Conservation (phyloP, 2,888 invertebrate genomes). For the Protula sp. region DNA sequence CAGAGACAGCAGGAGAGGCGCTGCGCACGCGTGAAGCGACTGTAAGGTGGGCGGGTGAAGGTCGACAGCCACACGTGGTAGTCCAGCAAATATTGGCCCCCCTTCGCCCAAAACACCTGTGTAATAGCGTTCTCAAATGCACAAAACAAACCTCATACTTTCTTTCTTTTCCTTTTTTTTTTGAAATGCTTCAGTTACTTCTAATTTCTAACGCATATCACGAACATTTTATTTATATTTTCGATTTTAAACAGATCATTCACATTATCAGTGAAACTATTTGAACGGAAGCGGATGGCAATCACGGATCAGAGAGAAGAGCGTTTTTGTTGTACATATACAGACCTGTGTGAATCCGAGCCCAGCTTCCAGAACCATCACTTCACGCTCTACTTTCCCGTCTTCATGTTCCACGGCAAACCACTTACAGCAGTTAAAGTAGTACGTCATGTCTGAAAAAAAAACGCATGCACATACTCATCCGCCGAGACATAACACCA, state of each 20-base stretch:
- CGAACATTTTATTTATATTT: no score
- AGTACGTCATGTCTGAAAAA: constrained; percentile 39
- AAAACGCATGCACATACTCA: no score
- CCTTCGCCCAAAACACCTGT: constrained; percentile 48
- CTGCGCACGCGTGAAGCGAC: constrained; percentile 47
- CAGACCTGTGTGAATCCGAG: constrained; percentile 43
- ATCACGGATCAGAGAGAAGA: no score
- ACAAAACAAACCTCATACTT: no score
- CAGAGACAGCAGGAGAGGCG: constrained; percentile 44
- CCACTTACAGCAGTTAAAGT: constrained; percentile 53
- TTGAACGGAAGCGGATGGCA: no score
- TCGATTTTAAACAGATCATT: no score
- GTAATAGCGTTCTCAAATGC: no score
- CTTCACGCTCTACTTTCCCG: constrained; percentile 52
- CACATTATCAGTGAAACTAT: no score
- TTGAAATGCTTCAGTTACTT: no score
- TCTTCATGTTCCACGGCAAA: constrained; percentile 53
- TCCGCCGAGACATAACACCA: not conserved
- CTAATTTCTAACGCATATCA: no score
- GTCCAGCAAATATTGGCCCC: constrained; percentile 47
- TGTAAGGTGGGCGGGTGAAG: constrained; percentile 43
- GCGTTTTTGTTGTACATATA: no score
- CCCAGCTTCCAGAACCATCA: constrained; percentile 40
- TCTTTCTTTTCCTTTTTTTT: no score
- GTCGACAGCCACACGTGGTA: constrained; percentile 49